These are phyloP conservation scores for Passer montanus DNA, from an alignment of 2,113 vertebrate species.

Conservation along the genomic window DNA sequence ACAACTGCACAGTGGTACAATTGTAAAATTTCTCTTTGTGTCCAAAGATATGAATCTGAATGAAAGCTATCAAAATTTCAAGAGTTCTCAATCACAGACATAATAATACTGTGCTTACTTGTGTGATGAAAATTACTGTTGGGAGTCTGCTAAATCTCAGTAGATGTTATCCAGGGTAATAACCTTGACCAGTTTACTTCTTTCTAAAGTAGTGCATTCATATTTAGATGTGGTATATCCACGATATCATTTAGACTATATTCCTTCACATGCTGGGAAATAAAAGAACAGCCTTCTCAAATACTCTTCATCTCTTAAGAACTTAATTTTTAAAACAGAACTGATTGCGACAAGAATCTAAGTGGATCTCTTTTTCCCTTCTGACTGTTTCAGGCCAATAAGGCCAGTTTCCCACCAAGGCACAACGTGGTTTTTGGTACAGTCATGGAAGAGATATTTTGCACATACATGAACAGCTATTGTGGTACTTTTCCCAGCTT, in stretches of 20 bases:
- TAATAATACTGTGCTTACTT: constrained; percentile 2
- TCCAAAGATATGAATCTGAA: constrained; percentile 12
- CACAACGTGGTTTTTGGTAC: fast-evolving
- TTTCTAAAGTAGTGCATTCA: not conserved
- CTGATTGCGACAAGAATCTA: not conserved
- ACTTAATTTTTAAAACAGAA: not conserved
- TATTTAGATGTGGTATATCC: not conserved
- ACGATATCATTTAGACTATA: not conserved
- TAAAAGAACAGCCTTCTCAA: not conserved
- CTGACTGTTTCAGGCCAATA: not conserved
- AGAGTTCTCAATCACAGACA: not conserved
- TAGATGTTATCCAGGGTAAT: constrained; percentile 5
- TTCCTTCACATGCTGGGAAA: not conserved
- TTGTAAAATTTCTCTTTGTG: constrained; percentile 23
- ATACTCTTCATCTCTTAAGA: not conserved
- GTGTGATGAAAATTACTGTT: not conserved
- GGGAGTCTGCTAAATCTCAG: constrained; percentile 1
- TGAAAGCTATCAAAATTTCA: constrained; percentile 36
- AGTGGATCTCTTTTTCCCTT: not conserved
- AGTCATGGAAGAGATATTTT: not conserved
- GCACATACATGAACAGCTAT: not conserved
- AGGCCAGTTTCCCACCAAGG: not conserved
- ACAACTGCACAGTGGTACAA: not conserved
- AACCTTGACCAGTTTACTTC: not conserved
- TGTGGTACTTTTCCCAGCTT: not conserved